These are phyloP conservation scores for Phortica magna DNA, from an alignment of 2,888 invertebrate genomes.

Conservation along the genomic window DNA sequence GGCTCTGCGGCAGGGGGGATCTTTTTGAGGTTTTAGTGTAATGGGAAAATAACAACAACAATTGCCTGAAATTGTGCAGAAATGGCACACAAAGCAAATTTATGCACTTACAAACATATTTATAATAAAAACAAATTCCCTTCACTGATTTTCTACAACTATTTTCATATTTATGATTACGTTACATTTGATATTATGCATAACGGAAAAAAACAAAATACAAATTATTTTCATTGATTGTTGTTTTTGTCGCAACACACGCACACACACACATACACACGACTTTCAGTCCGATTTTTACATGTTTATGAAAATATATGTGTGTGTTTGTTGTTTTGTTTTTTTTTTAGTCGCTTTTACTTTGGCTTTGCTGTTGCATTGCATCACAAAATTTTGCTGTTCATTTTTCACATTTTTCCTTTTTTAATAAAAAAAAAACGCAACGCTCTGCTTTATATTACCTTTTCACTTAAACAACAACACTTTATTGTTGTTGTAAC, in stretches of 20 bases:
- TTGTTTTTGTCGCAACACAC: slow-evolving; percentile 34
- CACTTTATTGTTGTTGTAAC: slow-evolving; percentile 16
- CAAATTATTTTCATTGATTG: slow-evolving; percentile 22
- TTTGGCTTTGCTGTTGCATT: slow-evolving; percentile 34
- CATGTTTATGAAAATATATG: neutral
- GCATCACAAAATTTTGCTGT: slow-evolving; percentile 37
- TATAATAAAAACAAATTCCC: slow-evolving; percentile 48
- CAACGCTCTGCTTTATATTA: slow-evolving; percentile 4
- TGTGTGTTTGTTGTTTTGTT: slow-evolving; percentile 10
- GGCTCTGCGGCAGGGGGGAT: no score
- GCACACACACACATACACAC: slow-evolving; percentile 15
- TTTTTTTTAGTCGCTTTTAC: neutral
- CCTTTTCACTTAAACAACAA: slow-evolving; percentile 11
- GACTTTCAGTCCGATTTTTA: neutral
- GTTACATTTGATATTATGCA: slow-evolving; percentile 45
- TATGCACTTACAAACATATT: neutral
- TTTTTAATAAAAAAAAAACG: neutral
- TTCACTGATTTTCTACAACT: slow-evolving; percentile 46
- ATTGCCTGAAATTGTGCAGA: no score
- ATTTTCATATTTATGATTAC: slow-evolving; percentile 46
- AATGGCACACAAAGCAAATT: neutral
- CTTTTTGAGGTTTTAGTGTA: no score
- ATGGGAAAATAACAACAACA: no score
- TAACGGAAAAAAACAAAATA: slow-evolving; percentile 24
- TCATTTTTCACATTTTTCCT: slow-evolving; percentile 22